phyloP scores from a whole-genome alignment of 2,113 vertebrate species.

The Origma solitaria region DNA sequence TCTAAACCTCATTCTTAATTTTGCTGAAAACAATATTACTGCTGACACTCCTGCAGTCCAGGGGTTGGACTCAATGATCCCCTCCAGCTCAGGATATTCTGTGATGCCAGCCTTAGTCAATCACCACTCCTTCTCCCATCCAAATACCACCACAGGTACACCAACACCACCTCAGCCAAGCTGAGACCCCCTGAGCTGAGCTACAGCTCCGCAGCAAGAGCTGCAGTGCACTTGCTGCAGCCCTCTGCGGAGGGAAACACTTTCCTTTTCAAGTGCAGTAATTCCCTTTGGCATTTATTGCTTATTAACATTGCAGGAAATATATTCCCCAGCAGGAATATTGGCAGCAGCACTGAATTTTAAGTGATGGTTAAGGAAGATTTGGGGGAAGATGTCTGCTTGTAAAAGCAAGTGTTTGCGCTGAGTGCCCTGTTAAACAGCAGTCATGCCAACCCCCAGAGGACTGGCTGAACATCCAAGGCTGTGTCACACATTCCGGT shows the following conservation, averaged over 20 bases:
- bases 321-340: neutral
- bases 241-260: neutral
- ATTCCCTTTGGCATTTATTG: slow-evolving; percentile 8
- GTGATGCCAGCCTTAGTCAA: neutral
- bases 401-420: slow-evolving; percentile 3
- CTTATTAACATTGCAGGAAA: slow-evolving; percentile 1
- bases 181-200: neutral
- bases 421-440: neutral
- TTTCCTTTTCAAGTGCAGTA: neutral
- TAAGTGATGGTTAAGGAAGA: neutral
- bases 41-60: neutral
- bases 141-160: neutral
- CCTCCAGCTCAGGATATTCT: neutral
- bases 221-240: neutral
- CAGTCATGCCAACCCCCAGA: neutral
- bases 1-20: neutral
- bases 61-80: neutral
- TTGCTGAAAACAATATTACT: neutral
- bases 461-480: neutral
- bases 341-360: slow-evolving; percentile 1
- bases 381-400: neutral
- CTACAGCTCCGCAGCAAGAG: neutral
- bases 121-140: neutral
- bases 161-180: neutral
- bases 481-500: neutral